Base-by-base conservation (phyloP, 2,888 invertebrate genomes). In the Melanostoma mellinum region DNA sequence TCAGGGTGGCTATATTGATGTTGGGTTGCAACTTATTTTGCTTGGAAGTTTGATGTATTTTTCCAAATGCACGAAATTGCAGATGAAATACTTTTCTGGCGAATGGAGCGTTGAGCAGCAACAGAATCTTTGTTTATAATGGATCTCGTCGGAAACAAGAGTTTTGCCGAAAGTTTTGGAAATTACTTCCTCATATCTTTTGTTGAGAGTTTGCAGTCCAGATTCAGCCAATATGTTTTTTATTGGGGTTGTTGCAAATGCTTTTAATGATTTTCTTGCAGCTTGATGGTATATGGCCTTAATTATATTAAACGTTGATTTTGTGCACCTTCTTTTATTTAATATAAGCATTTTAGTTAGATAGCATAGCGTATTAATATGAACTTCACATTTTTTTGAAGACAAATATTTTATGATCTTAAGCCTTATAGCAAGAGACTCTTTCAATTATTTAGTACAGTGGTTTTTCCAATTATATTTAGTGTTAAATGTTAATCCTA, bases 401-500 rank as follows among this genome's bases (percentile, higher is more conserved):
- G 63, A 35, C 0, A 63, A 33, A 63, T 48, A 63, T 33, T 63
- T 48, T 36, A 63, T 35, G 6, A 61, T 61, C 2, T 63, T 63
- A 38, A 50, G 50, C 30, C 63, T 35, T 36, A 6, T 36, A 36
- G 63, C 63, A 6, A 50, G 48, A 30, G 63, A 1, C 30, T 63
- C 36, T 38, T 63, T 63, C 4, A 50, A 8, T 10, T 63, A 4
- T 0, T n/a, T n/a, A n/a, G 8, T 36, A 63, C 48, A 48, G 9
- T 63, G 63, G 36, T 20, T 6, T 9, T 30, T 40, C 50, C 50
- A 63, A 38, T 63, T 63, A 38, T 30, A 50, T 48, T 38, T 38
- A 48, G 20, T 36, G 8, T 63, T 50, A 38, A 63, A 30, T 1
- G 35, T 38, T 9, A 63, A 9, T 5, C 50, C 63, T 8, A 63